Base-by-base conservation (phyloP, 1,140 invertebrate species). In the Pseudomyrmex concolor region DNA sequence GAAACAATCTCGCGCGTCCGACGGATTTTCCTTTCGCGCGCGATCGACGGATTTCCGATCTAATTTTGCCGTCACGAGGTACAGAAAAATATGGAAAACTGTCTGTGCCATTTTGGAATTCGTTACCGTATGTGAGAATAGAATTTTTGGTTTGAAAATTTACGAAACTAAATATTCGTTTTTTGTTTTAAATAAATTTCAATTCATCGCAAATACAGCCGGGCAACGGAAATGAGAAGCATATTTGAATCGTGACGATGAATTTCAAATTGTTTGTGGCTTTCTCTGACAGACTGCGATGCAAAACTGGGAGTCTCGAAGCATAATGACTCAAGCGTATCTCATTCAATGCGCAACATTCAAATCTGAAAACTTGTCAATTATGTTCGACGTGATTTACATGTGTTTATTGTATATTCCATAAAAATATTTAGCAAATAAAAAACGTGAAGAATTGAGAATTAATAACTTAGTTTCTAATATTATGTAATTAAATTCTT, bases 261-360 rank as follows among this genome's bases (percentile, higher is more conserved):
- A 48, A 78, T 43, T 68, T 68, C 19, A 19, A 19, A 59, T 80
- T 19, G 64, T 70, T 70, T 59, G 43, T 54, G 66, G 50, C 54
- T 43, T 43, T 80, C 66, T 45, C 3, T 80, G 76, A 80, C 54
- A 59, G 76, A 71, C 59, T 66, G 54, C 66, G 76, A 12, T 80
- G 76, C 76, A 66, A 80, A 80, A 80, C 64, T 70, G 12, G 5
- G 5, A 34, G 19, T 59, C 54, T 78, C 64, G 43, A 34, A 13
- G 64, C 76, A 78, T 19, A 80, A 80, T 80, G 76, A 70, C 66
- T 80, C 76, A n/a, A 71, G 22, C 71, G 66, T 66, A 66, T 71
- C 50, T 80, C 66, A 54, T 63, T 9, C 15, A 25, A 63, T 63
- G 15, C 12, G 25, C 9, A 25, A 43, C 34, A 34, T 34, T 34